These are phyloP conservation scores for Thunnus maccoyii DNA, from an alignment of 2,113 vertebrate genomes.

Conservation along the genomic window DNA sequence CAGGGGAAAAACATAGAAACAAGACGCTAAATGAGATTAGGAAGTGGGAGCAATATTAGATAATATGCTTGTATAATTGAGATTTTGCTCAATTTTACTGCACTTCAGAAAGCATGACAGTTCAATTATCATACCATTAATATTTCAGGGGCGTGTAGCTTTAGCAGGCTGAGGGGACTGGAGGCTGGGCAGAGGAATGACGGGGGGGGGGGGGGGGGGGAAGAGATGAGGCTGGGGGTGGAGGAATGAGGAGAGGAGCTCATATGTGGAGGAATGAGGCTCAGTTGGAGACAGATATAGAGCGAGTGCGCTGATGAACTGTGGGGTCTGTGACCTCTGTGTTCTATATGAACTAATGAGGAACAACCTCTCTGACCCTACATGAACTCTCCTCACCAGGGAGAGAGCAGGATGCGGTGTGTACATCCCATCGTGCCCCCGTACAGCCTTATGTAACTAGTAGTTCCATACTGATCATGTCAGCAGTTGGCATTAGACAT, in stretches of 20 bases:
- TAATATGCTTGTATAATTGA: slow-evolving; percentile 77
- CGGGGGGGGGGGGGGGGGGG: slow-evolving; percentile 3
- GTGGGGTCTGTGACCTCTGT: slow-evolving; percentile 60
- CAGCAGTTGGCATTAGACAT: not conserved
- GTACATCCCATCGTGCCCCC: slow-evolving; percentile 24
- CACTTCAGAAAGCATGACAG: slow-evolving; percentile 63
- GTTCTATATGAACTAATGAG: slow-evolving; percentile 67
- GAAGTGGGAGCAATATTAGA: slow-evolving; percentile 66
- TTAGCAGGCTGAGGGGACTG: slow-evolving; percentile 3
- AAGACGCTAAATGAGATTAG: slow-evolving; percentile 72
- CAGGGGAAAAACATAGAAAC: slow-evolving; percentile 54
- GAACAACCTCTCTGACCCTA: slow-evolving; percentile 51
- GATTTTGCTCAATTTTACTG: slow-evolving; percentile 67
- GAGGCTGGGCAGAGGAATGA: slow-evolving; percentile 7
- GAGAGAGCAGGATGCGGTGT: slow-evolving; percentile 22
- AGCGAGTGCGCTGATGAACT: slow-evolving; percentile 59
- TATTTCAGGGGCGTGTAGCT: slow-evolving; percentile 66
- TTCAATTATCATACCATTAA: slow-evolving; percentile 76
- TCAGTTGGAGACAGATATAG: slow-evolving; percentile 34
- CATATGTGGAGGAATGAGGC: slow-evolving; percentile 42
- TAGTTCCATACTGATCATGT: not conserved
- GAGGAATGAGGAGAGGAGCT: slow-evolving; percentile 28
- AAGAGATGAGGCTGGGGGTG: slow-evolving; percentile 10
- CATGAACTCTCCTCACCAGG: slow-evolving; percentile 31
- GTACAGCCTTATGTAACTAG: not conserved